A percentile compares a stretch with the other conserved stretches of the same genome.
Conservation (phyloP, 2,888 invertebrate species). For the Dicyrtoma fusca region DNA sequence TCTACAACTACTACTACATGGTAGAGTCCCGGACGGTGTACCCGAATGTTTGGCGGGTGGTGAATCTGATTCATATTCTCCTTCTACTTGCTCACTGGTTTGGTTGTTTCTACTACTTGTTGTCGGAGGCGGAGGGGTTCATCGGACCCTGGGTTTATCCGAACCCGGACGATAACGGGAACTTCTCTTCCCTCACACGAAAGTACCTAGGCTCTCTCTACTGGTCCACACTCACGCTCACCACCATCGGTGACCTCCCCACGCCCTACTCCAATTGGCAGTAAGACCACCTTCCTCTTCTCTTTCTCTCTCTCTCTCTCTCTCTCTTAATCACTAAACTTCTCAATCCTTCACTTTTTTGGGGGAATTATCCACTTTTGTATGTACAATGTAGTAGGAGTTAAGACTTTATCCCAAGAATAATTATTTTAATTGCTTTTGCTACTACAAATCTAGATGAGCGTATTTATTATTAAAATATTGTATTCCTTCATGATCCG, state of each 20-base stretch:
- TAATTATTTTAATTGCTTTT: too few relatives aligned
- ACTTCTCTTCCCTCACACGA: constrained; percentile 84
- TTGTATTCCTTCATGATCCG: too few relatives aligned
- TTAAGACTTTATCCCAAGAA: too few relatives aligned
- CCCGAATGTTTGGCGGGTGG: constrained; percentile 91
- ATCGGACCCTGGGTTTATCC: constrained; percentile 90
- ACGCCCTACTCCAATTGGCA: constrained; percentile 95
- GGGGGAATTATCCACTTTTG: too few relatives aligned
- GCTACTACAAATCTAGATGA: too few relatives aligned
- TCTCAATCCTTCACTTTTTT: neutral
- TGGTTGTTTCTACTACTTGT: constrained; percentile 93
- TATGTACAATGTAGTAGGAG: too few relatives aligned
- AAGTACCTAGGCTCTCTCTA: constrained; percentile 94
- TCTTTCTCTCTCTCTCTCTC: constrained; percentile 5
- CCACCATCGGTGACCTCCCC: constrained; percentile 94
- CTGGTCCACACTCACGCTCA: constrained; percentile 94
- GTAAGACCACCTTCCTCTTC: too few relatives aligned
- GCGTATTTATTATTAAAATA: too few relatives aligned
- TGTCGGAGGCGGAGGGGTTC: constrained; percentile 88
- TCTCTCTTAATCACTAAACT: too few relatives aligned
- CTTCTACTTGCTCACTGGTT: constrained; percentile 96
- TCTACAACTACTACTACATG: constrained; percentile 92
- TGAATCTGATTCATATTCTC: constrained; percentile 92
- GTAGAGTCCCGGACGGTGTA: constrained; percentile 94
- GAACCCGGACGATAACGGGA: constrained; percentile 71